phyloP scores from a whole-genome alignment of 1,140 invertebrate genomes.

The Camponotus pennsylvanicus region DNA sequence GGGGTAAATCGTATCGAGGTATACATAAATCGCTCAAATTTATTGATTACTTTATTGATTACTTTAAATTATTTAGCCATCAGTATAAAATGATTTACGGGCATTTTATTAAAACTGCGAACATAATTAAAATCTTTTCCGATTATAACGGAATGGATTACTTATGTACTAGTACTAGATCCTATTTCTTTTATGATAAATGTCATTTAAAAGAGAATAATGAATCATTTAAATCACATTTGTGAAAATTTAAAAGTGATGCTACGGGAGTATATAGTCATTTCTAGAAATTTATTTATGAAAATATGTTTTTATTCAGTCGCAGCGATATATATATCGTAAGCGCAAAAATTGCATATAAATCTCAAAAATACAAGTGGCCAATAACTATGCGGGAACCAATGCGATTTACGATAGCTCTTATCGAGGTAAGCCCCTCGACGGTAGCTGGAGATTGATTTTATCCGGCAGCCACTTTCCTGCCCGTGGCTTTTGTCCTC shows the following conservation, averaged over 20 bases:
- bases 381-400: slow-evolving; percentile 37
- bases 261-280: neutral
- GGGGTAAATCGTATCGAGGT: slow-evolving; percentile 36
- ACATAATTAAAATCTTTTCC: slow-evolving; percentile 9
- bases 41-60: slow-evolving; percentile 32
- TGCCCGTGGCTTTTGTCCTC: slow-evolving; percentile 15
- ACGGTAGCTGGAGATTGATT: slow-evolving; percentile 51
- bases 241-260: neutral
- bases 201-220: slow-evolving; percentile 6
- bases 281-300: neutral
- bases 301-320: neutral
- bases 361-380: slow-evolving; percentile 42
- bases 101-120: neutral
- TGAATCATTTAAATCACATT: neutral
- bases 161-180: neutral
- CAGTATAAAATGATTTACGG: slow-evolving; percentile 10
- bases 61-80: neutral
- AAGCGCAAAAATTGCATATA: neutral
- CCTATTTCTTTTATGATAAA: neutral
- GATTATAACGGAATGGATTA: neutral
- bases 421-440: slow-evolving; percentile 33
- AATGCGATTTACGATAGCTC: slow-evolving; percentile 25
- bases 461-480: slow-evolving; percentile 42
- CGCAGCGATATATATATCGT: neutral
- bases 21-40: slow-evolving; percentile 21